These are phyloP conservation scores for Leptopilina myrica DNA, from an alignment of 2,888 invertebrate genomes.

Conservation along the genomic window DNA sequence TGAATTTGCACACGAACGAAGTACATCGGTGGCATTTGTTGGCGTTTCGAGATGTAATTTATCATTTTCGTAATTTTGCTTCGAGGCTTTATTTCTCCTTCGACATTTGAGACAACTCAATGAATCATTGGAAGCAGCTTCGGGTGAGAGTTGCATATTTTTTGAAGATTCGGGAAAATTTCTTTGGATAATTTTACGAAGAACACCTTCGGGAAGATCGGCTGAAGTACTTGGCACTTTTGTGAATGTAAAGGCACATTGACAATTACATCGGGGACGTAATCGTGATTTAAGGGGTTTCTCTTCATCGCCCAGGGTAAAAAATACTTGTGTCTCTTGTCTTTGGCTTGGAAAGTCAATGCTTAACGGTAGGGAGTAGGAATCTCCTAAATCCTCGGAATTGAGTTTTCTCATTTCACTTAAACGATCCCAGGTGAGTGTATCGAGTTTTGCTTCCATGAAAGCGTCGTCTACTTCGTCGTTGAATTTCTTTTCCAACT, in stretches of 20 bases:
- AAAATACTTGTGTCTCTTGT: slow-evolving; percentile 65
- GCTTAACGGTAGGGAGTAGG: slow-evolving; percentile 51
- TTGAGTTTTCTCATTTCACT: slow-evolving; percentile 50
- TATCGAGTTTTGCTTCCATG: slow-evolving; percentile 53
- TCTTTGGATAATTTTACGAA: slow-evolving; percentile 72
- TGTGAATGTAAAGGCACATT: slow-evolving; percentile 67
- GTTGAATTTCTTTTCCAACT: slow-evolving; percentile 59
- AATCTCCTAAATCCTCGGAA: slow-evolving; percentile 50
- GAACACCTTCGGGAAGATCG: slow-evolving; percentile 69
- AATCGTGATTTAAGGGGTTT: slow-evolving; percentile 50
- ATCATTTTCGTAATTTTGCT: slow-evolving; percentile 60
- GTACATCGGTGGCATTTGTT: slow-evolving; percentile 86
- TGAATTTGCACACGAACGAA: slow-evolving; percentile 67
- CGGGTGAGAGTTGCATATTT: slow-evolving; percentile 63
- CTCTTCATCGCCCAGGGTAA: slow-evolving; percentile 71
- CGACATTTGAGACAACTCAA: slow-evolving; percentile 68
- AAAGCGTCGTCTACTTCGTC: slow-evolving; percentile 56
- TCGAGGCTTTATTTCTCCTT: slow-evolving; percentile 58
- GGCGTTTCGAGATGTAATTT: slow-evolving; percentile 82
- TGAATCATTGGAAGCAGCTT: slow-evolving; percentile 47
- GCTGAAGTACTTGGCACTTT: slow-evolving; percentile 72
- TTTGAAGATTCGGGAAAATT: slow-evolving; percentile 74
- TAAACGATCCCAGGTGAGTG: slow-evolving; percentile 48
- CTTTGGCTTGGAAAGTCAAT: slow-evolving; percentile 53
- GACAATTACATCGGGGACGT: slow-evolving; percentile 60